These are phyloP conservation scores for Troglohyphantes excavatus DNA, from an alignment of 2,888 invertebrate genomes.

Conservation along the genomic window DNA sequence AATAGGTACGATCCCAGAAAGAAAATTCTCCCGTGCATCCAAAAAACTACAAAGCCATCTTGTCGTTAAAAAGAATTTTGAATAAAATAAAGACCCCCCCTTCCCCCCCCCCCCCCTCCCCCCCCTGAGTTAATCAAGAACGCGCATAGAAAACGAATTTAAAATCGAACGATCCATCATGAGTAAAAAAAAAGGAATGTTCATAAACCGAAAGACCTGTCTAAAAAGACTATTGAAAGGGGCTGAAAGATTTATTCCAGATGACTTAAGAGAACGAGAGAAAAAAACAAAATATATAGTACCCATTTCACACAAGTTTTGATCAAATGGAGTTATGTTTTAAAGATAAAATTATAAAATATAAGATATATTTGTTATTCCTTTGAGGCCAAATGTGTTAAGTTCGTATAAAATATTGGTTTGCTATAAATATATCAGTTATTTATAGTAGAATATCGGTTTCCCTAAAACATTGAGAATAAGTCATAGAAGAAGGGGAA, in stretches of 20 bases:
- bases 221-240: slow-evolving; percentile 7
- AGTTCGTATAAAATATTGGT: too few relatives aligned
- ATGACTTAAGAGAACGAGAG: background rate
- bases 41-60: slow-evolving; percentile 13
- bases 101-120: background rate
- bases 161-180: slow-evolving; percentile 25
- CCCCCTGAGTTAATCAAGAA: slow-evolving; percentile 17
- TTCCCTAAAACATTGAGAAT: too few relatives aligned
- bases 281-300: too few relatives aligned
- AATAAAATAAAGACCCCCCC: background rate
- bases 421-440: too few relatives aligned
- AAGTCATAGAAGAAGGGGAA: too few relatives aligned
- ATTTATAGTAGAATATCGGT: too few relatives aligned
- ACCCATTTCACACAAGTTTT: too few relatives aligned
- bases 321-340: too few relatives aligned
- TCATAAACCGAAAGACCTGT: slow-evolving; percentile 19
- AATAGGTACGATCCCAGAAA: background rate
- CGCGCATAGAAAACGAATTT: slow-evolving; percentile 23
- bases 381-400: too few relatives aligned
- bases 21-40: background rate
- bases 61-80: background rate
- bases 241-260: background rate
- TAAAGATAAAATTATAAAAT: too few relatives aligned
- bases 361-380: too few relatives aligned
- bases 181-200: background rate